Percentiles rank a stretch among this genome's conserved stretches.
Evolutionary conservation across 2,797 vertebrate genomes (phyloP).

Genomic region (Tachyglossus aculeatus): DNA sequence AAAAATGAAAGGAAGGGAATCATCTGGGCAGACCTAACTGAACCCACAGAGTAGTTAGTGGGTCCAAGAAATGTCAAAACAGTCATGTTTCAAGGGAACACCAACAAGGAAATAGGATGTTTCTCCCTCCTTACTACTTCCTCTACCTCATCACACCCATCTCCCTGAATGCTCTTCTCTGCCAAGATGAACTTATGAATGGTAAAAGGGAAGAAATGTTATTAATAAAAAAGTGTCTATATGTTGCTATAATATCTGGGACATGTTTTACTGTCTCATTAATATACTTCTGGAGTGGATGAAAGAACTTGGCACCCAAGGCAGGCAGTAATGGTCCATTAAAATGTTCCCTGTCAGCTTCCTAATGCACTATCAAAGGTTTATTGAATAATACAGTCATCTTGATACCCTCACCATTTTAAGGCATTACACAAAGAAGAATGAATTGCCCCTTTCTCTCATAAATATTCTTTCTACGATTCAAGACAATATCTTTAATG

Average conservation of each 20-base stretch:
- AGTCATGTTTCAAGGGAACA: no score
- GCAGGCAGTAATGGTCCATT: constrained; percentile 66
- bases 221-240: constrained; percentile 44
- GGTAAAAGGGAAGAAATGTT: constrained; percentile 30
- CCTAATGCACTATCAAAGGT: constrained; percentile 68
- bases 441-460: constrained; percentile 62
- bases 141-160: constrained; percentile 21
- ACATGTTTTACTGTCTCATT: constrained; percentile 57
- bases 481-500: constrained; percentile 52
- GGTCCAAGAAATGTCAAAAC: no score
- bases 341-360: constrained; percentile 63
- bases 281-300: constrained; percentile 62
- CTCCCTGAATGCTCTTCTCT: constrained; percentile 32
- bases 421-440: constrained; percentile 65
- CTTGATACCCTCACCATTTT: constrained; percentile 65
- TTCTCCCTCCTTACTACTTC: no score
- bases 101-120: no score
- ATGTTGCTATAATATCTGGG: constrained; percentile 48
- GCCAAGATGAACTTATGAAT: constrained; percentile 42
- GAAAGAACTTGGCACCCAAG: constrained; percentile 62
- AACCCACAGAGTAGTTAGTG: no score
- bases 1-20: not conserved
- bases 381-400: constrained; percentile 67
- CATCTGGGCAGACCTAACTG: no score
- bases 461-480: constrained; percentile 48